A percentile compares a stretch with the other conserved stretches of the same genome.
Conservation (phyloP, 1,140 invertebrate genomes). For the Drosophila tristis region DNA sequence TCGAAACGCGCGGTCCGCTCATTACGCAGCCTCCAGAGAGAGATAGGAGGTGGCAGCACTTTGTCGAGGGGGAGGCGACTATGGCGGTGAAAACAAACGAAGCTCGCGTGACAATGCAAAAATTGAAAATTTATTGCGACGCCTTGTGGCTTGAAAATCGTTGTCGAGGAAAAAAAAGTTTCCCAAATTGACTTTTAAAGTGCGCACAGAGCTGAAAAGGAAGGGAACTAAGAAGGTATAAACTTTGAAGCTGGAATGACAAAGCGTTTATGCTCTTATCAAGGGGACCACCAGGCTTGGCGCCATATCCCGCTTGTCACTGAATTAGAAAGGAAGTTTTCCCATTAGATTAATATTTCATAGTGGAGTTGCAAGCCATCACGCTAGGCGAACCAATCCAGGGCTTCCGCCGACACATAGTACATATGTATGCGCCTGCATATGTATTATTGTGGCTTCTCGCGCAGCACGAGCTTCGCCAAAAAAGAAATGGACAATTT, state of each 20-base stretch:
- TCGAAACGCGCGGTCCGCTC: conserved; percentile 59
- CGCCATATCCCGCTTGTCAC: too few relatives aligned
- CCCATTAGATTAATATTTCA: too few relatives aligned
- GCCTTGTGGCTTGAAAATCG: conserved; percentile 59
- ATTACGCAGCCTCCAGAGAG: conserved; percentile 59
- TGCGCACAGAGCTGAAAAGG: conserved; percentile 28
- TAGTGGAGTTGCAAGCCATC: neutral
- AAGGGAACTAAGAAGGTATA: conserved; percentile 11
- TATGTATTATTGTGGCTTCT: conserved; percentile 8
- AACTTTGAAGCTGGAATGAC: conserved; percentile 22
- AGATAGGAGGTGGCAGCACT: neutral
- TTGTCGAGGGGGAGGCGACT: conserved; percentile 2
- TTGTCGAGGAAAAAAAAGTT: conserved; percentile 43
- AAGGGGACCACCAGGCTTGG: too few relatives aligned
- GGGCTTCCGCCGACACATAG: conserved; percentile 6
- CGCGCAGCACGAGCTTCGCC: neutral
- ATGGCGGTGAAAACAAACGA: conserved; percentile 9
- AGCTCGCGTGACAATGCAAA: conserved; percentile 69
- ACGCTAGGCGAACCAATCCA: neutral
- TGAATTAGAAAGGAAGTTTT: too few relatives aligned
- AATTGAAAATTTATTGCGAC: conserved; percentile 80
- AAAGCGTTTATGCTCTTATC: conserved; percentile 15
- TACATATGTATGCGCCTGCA: too few relatives aligned
- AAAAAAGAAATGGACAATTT: conserved; percentile 12
- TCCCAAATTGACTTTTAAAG: conserved; percentile 78